phyloP scores from a whole-genome alignment of 2,113 vertebrate species.

The Periophthalmodon schlosseri region DNA sequence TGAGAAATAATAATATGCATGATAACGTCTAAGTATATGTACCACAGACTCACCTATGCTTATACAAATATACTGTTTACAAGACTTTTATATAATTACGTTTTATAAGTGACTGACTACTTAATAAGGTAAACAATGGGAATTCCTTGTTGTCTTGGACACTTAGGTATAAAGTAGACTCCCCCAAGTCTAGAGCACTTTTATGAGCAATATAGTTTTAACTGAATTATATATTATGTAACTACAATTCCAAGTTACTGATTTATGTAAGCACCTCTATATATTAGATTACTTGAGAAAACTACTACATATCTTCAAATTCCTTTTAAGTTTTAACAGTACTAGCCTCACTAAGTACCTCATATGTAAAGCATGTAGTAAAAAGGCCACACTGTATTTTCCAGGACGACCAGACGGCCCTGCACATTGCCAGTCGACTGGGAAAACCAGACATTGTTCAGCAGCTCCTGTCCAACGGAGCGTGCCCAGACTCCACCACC shows the following conservation, averaged over 20 bases:
- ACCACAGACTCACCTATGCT: not conserved
- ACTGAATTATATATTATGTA: not conserved
- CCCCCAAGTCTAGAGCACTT: not conserved
- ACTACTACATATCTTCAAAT: not conserved
- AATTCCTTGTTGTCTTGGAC: not conserved
- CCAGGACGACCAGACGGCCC: constrained; percentile 95
- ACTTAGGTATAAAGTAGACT: too few species aligned
- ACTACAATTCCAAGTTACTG: not conserved
- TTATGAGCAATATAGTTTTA: not conserved
- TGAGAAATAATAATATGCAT: too few species aligned
- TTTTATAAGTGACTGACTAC: not conserved
- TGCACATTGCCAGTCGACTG: constrained; percentile 93
- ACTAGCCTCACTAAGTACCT: not conserved
- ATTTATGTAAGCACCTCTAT: not conserved
- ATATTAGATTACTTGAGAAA: not conserved
- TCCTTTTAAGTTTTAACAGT: not conserved
- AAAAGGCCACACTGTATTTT: not conserved
- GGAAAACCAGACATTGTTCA: constrained; percentile 95
- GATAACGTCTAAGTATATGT: not conserved
- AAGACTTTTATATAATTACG: not conserved
- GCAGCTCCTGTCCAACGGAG: constrained; percentile 88
- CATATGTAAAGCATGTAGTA: not conserved
- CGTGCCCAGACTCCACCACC: constrained; percentile 87
- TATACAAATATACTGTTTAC: not conserved
- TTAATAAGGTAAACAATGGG: not conserved